Conservation (phyloP, 2,797 vertebrate species). For the Loris lydekkerianus region DNA sequence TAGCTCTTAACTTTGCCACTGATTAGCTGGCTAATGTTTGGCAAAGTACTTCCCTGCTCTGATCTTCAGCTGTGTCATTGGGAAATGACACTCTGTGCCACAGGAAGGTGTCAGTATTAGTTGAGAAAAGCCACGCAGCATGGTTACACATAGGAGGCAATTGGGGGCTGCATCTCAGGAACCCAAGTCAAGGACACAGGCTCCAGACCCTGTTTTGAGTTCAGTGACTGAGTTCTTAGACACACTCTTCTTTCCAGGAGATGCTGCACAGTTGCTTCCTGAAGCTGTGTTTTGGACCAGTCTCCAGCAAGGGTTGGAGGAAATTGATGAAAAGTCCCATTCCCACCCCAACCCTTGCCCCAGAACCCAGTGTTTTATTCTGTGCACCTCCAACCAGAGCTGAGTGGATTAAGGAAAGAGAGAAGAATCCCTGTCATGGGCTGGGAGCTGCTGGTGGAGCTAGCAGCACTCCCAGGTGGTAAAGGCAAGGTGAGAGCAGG, state of each 20-base stretch:
- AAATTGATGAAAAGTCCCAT: background rate
- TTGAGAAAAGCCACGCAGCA: background rate
- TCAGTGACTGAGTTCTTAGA: rapidly evolving
- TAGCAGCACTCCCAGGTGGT: background rate
- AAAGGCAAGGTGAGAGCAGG: background rate
- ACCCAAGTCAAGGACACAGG: background rate
- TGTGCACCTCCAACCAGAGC: background rate
- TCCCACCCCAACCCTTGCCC: too few relatives aligned
- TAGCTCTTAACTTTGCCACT: background rate
- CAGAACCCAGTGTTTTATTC: background rate
- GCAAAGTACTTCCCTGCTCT: background rate
- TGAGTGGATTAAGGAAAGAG: background rate
- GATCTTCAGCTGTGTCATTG: background rate
- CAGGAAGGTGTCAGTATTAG: too few relatives aligned
- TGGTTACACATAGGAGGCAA: too few relatives aligned
- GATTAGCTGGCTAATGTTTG: background rate
- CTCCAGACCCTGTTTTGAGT: background rate
- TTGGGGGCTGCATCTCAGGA: background rate
- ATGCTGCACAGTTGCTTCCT: too few relatives aligned
- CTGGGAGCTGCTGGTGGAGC: background rate
- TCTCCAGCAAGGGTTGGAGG: background rate
- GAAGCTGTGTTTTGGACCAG: background rate
- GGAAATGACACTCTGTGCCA: too few relatives aligned
- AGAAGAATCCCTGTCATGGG: background rate
- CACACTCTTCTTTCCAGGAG: background rate